Base-by-base conservation (phyloP, 1,140 invertebrate genomes). In the Carposina sasakii region DNA sequence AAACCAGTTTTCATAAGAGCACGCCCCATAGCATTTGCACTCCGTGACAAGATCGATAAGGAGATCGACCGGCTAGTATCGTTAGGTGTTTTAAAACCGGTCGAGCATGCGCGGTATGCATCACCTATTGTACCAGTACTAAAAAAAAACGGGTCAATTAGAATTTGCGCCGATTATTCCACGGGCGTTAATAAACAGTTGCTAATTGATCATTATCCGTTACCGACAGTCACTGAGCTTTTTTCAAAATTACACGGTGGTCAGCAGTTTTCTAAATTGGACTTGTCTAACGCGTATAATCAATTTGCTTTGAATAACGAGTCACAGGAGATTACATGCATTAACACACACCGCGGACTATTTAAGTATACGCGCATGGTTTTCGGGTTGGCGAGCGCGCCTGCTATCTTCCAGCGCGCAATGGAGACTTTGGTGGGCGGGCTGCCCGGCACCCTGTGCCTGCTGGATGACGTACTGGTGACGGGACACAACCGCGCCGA, bases 201-300 rank as follows among this genome's bases (percentile, higher is more conserved):
- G 34, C 16, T 37, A 13, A 13, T 37, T 8, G 34, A 37, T 9
- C 15, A 37, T 10, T 37, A 37, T 20, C 34, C 34, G 5, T 19
- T 37, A 3, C 34, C 34, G 16, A 37, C 34, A 3, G 13, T 37
- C 10, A 20, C 5, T 2, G 34, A 37, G n/a, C 13, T 37, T 15
- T 37, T 37, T 37, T 17, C 34, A 37, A 37, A 37, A 20, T 19
- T 37, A 5, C 15, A 37, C 20, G 34, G 34, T 19, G 34, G 34
- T 2, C 3, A 19, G 20, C 8, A 3, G 2, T 37, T 37, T 37
- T 5, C 15, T n/a, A 37, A 37, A 37, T 8, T 19, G 20, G 19
- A 37, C 16, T 20, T 37, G 16, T 37, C 34, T 6, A 16, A 3
- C 16, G 34, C 34, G 5, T 37, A 37, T 19, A 37, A 37, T 19